A percentile compares a stretch with the other conserved stretches of the same genome.
Conservation (phyloP, 2,113 vertebrate genomes). For the Clarias gariepinus region DNA sequence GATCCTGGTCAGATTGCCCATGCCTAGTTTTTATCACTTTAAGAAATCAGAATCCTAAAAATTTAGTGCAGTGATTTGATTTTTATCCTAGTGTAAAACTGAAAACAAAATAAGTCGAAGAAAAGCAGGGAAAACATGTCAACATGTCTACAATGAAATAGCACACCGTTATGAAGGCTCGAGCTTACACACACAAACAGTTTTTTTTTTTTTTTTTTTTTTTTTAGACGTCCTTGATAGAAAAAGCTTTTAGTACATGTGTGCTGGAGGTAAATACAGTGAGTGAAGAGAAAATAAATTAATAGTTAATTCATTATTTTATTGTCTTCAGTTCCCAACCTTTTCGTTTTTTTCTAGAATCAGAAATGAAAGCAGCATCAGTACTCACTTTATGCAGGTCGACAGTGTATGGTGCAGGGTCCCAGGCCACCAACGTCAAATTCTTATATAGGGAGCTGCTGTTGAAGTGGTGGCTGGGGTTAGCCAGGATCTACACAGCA, state of each 20-base stretch:
- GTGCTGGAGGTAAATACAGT: neutral
- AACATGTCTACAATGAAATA: neutral
- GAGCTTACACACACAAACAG: neutral
- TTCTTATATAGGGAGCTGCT: constrained; percentile 92
- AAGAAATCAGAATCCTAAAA: neutral
- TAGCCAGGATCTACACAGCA: constrained; percentile 85
- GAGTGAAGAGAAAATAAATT: neutral
- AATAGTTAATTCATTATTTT: neutral
- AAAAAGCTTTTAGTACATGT: neutral
- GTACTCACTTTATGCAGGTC: constrained; percentile 86
- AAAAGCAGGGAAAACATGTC: neutral
- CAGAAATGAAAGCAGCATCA: neutral
- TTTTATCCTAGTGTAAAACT: neutral
- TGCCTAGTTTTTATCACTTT: neutral
- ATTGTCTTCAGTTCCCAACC: neutral
- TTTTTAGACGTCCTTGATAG: neutral
- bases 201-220: no score
- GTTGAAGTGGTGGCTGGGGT: constrained; percentile 84
- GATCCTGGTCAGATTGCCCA: neutral
- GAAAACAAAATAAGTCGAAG: neutral
- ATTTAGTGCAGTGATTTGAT: neutral
- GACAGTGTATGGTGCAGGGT: constrained; percentile 91
- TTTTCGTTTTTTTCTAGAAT: neutral
- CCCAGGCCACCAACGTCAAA: constrained; percentile 92
- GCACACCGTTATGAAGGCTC: neutral